Conservation (phyloP, 2,888 invertebrate genomes). For the Urechis unicinctus region DNA sequence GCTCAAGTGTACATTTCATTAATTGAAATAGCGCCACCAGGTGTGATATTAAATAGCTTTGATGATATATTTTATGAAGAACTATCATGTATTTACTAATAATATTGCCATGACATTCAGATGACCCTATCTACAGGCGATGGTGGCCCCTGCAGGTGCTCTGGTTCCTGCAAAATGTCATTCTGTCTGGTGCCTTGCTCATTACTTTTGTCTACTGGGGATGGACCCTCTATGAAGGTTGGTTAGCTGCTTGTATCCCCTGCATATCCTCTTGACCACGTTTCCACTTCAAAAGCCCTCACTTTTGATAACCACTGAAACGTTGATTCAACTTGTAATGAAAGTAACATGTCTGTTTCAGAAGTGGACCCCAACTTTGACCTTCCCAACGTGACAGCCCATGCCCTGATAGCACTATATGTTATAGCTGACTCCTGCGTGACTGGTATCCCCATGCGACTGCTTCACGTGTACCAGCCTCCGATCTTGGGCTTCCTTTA, state of each 20-base stretch:
- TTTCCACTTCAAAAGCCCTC: too few species aligned
- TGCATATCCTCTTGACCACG: too few species aligned
- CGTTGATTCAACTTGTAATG: too few species aligned
- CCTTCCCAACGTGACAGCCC: conserved; percentile 1
- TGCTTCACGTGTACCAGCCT: conserved; percentile 8
- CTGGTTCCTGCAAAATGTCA: neutral
- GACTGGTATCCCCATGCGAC: conserved; percentile 8
- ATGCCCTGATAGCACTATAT: conserved; percentile 1
- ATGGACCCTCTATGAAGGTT: neutral
- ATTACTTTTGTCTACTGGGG: neutral
- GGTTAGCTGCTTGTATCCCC: too few species aligned
- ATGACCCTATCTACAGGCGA: neutral
- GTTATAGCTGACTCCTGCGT: conserved; percentile 8
- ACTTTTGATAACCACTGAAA: too few species aligned
- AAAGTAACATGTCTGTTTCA: too few species aligned
- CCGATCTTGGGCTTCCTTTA: neutral
- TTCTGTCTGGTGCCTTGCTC: neutral
- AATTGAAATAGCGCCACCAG: too few species aligned
- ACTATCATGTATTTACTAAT: too few species aligned
- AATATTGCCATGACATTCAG: too few species aligned
- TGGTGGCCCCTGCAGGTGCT: neutral
- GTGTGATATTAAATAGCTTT: too few species aligned
- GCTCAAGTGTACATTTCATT: too few species aligned
- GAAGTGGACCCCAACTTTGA: conserved; percentile 4
- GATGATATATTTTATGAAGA: too few species aligned